Evolutionary conservation across 2,113 vertebrate species (phyloP).

Genomic region (Hemicordylus capensis): DNA sequence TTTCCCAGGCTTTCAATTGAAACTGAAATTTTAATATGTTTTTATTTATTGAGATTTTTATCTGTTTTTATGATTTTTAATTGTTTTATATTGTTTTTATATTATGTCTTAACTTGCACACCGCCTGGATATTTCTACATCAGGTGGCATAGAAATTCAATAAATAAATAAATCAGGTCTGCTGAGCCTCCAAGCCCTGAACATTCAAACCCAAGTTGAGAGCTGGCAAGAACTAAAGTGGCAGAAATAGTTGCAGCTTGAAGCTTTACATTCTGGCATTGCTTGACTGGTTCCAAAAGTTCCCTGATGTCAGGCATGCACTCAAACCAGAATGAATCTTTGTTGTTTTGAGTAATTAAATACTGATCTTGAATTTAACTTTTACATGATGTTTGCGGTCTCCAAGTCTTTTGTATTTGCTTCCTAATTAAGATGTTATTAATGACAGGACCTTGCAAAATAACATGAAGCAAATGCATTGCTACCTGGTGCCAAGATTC

Average conservation of each 20-base stretch:
- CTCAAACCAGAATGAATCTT: not conserved
- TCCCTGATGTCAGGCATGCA: not conserved
- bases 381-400: not conserved
- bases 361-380: not conserved
- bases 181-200: not conserved
- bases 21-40: too few relatives aligned
- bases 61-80: too few relatives aligned
- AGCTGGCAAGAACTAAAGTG: not conserved
- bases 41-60: too few relatives aligned
- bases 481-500: not conserved
- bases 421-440: conserved; percentile 6
- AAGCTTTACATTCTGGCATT: not conserved
- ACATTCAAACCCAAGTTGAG: not conserved
- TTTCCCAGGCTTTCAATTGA: too few relatives aligned
- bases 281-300: not conserved
- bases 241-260: not conserved
- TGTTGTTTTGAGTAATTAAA: not conserved
- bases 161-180: not conserved
- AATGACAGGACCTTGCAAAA: not conserved
- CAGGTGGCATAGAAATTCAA: too few relatives aligned
- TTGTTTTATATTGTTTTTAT: too few relatives aligned
- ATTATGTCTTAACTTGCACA: too few relatives aligned
- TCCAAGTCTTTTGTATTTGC: not conserved
- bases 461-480: not conserved
- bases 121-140: too few relatives aligned